Evolutionary conservation across 2,797 vertebrate species (phyloP), one percentile per base, ranked within the genome.

Genomic region (Pseudopleuronectes americanus): DNA sequence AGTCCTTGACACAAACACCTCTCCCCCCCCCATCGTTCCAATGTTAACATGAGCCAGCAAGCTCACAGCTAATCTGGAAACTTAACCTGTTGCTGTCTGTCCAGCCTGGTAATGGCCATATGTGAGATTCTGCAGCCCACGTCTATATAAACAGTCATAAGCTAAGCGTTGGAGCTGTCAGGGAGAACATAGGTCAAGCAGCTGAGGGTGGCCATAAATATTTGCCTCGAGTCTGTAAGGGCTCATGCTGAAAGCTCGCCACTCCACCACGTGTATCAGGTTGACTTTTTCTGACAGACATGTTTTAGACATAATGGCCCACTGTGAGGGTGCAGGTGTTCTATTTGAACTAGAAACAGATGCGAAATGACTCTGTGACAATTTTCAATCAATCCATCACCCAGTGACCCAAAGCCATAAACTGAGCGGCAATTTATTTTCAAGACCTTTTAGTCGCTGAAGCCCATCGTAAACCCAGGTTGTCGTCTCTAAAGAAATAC

Each of bases 141-240:
- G 78, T 86, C 83, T 89, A 88, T 63, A 86, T 81, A 84, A 85
- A 84, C 72, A 72, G 64, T 83, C 58, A 60, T 28, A 68, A 66
- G 75, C 48, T 38, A 76, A 64, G 24, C 71, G 73, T 78, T 83
- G 68, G 74, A 57, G 66, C 77, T 85, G 79, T 88, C 90, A 88
- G 72, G 55, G 66, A 45, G n/a, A 74, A 69, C 68, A 74, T 23
- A 63, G 56, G 76, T 78, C 77, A 76, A 84, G 79, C 84, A 91
- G 87, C 83, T 87, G 83, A 67, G 23, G 36, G 57, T 17, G 59
- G 26, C 69, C 69, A 70, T 81, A 86, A 85, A 88, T 81, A 64
- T 68, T 76, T 85, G 33, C 48, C 36, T 1, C 45, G 22, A 81
- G 67, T 57, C 57, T 22, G 5, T 22, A 51, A 69, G 65, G 60